phyloP scores from a whole-genome alignment of 2,113 vertebrate species.

The Australoheros scitulus region DNA sequence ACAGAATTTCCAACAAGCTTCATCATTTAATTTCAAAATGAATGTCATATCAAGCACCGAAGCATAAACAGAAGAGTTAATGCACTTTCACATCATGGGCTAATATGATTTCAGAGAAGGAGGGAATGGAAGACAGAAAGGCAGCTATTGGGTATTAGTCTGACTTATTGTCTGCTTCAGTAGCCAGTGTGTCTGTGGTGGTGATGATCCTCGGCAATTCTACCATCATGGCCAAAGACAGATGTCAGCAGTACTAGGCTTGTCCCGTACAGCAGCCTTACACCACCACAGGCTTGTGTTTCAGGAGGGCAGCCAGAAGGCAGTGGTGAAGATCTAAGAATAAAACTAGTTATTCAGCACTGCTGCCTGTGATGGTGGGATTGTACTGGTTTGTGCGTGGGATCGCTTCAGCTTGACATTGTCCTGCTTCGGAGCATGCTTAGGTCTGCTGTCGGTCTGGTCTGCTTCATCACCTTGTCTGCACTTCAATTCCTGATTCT shows the following conservation, averaged over 20 bases:
- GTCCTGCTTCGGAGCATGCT: slow-evolving; percentile 3
- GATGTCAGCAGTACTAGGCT: slow-evolving; percentile 69
- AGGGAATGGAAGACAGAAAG: slow-evolving; percentile 56
- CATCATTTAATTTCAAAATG: slow-evolving; percentile 38
- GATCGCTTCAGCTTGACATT: slow-evolving; percentile 36
- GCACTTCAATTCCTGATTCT: slow-evolving; percentile 66
- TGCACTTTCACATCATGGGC: slow-evolving; percentile 68
- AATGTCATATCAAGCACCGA: slow-evolving; percentile 50
- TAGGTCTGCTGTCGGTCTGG: slow-evolving; percentile 11
- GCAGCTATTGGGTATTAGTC: slow-evolving; percentile 65
- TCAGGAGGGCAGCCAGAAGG: slow-evolving; percentile 58
- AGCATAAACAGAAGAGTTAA: slow-evolving; percentile 67
- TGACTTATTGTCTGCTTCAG: slow-evolving; percentile 70
- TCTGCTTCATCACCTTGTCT: slow-evolving; percentile 36
- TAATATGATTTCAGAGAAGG: slow-evolving; percentile 74
- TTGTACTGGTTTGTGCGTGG: slow-evolving; percentile 31
- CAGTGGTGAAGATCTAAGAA: slow-evolving; percentile 70
- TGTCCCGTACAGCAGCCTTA: slow-evolving; percentile 50
- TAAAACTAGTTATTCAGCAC: slow-evolving; percentile 71
- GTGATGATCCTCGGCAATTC: slow-evolving; percentile 65
- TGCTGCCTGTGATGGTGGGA: slow-evolving; percentile 33
- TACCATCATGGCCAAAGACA: slow-evolving; percentile 63
- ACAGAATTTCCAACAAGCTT: slow-evolving; percentile 43
- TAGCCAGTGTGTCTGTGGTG: slow-evolving; percentile 69
- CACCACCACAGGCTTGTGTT: slow-evolving; percentile 67